Evolutionary conservation across 2,888 invertebrate genomes (phyloP), one percentile per base, ranked within the genome.

Genomic region (Erebia epiphron): DNA sequence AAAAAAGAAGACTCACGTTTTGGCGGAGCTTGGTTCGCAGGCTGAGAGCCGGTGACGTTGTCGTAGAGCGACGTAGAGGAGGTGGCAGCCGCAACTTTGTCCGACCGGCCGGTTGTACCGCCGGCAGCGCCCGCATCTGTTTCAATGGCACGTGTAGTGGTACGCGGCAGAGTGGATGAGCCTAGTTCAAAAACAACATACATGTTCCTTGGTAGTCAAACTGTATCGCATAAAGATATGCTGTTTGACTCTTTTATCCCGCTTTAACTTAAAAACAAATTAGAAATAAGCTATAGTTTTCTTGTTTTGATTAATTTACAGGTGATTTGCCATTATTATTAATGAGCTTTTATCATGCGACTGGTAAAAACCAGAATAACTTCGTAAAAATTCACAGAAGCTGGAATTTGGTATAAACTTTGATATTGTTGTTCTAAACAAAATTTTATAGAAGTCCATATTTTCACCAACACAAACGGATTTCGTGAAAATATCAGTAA

Each of bases 51-150:
- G 83, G 94, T 88, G 67, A 98, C 97, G 86, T 98, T 97, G 90
- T 98, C 98, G 84, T 98, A 97, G 63, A 98, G 95, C 68, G 97
- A 97, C 54, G 97, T 97, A 79, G 97, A 97, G 75, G 97, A 97
- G n/a, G 97, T 97, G 67, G 97, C 97, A 43, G 97, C 96, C 64
- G 97, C 96, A 71, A 97, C 97, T 86, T 97, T 97, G 76, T 96
- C 96, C 68, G 95, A 78, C 90, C 95, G 79, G 75, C 95, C 94
- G 2, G 95, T 13, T 1, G 67, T 26, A n/a, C 67, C 93, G 73
- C 83, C 95, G 14, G 91, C 85, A 60, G 94, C 91, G 63, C 93
- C 94, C 1, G 85, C 86, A 70, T 96, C 96, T 62, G 95, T 94
- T 85, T 96, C 96, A 58, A 95, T 95, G 46, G 96, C 95, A 76